Evolutionary conservation across 1,140 invertebrate species (phyloP), one percentile per base, ranked within the genome.

Genomic region (Bombyx mori): DNA sequence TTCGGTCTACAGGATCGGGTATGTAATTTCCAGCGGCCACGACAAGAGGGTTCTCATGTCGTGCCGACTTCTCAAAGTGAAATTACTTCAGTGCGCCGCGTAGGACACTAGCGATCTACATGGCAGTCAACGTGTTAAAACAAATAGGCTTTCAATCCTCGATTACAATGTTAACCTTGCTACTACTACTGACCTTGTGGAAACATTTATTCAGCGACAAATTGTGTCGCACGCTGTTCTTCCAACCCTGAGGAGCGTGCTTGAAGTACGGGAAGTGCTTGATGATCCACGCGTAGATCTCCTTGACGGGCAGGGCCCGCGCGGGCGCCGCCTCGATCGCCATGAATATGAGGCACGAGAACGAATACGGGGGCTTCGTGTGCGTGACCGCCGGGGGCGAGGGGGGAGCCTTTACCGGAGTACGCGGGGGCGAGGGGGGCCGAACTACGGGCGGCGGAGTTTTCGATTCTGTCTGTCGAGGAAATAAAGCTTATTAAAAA

Each of bases 221-320:
- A 86, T 99, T 99, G 86, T 99, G 97, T 63, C 97, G 89, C 1
- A 99, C 97, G 56, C 96, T 98, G 88, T 99, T 99, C 90, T 99
- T 99, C 97, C 97, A 99, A 18, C 97, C 97, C 70, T 96, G 97
- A 1, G 97, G 97, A 3, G 97, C 97, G 69, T 96, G 96, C 74
- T 95, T 94, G 87, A 98, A 99, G 86, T 98, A 99, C 0, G 97
- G 97, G 88, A 98, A 99, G 82, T 98, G 97, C 66, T 96, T 93
- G 65, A 98, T 89, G 62, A 99, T 99, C 97, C 97, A 99, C n/a
- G 96, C 93, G 77, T 99, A 99, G 67, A 99, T 98, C 81, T 99
- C 97, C 77, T 98, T 98, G 0, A 99, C 97, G 2, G 97, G 96
- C 56, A 98, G 78, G 6, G 96, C 96, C 79, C 97, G 95, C 49